Evolutionary conservation across 2,888 invertebrate genomes (phyloP).

Genomic region (Graphium colonna): DNA sequence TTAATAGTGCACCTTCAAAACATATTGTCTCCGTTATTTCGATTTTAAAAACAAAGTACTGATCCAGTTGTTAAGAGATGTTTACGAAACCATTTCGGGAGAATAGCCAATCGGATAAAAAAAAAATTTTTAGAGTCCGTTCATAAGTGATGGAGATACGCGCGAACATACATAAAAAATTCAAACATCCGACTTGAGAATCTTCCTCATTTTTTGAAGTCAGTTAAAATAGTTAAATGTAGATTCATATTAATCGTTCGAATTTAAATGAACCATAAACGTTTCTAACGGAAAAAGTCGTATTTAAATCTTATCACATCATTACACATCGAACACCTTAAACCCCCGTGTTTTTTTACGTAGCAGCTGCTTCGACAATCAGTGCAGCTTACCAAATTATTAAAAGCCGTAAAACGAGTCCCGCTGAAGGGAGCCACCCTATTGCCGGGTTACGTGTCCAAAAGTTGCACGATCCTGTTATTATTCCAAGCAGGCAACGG

Average conservation of each 20-base stretch:
- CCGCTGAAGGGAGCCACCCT: slow-evolving; percentile 70
- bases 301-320: slow-evolving; percentile 45
- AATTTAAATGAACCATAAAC: slow-evolving; percentile 18
- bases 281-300: slow-evolving; percentile 9
- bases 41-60: too few relatives aligned
- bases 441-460: slow-evolving; percentile 63
- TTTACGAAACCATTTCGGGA: too few relatives aligned
- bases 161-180: too few relatives aligned
- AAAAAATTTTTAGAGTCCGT: too few relatives aligned
- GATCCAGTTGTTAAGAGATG: too few relatives aligned
- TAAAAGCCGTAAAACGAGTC: slow-evolving; percentile 79
- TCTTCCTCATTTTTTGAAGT: too few relatives aligned
- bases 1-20: too few relatives aligned
- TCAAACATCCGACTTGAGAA: too few relatives aligned
- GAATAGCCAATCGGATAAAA: too few relatives aligned
- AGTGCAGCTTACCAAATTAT: slow-evolving; percentile 76
- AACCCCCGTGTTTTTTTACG: slow-evolving; percentile 50
- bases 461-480: slow-evolving; percentile 64
- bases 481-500: slow-evolving; percentile 63
- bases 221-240: too few relatives aligned
- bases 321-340: slow-evolving; percentile 43
- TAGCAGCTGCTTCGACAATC: slow-evolving; percentile 75
- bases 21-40: too few relatives aligned
- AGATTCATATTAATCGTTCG: slow-evolving; percentile 18
- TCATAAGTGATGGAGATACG: too few relatives aligned